Conservation (phyloP, 1,140 invertebrate species). For the Zaprionus kolodkinae region DNA sequence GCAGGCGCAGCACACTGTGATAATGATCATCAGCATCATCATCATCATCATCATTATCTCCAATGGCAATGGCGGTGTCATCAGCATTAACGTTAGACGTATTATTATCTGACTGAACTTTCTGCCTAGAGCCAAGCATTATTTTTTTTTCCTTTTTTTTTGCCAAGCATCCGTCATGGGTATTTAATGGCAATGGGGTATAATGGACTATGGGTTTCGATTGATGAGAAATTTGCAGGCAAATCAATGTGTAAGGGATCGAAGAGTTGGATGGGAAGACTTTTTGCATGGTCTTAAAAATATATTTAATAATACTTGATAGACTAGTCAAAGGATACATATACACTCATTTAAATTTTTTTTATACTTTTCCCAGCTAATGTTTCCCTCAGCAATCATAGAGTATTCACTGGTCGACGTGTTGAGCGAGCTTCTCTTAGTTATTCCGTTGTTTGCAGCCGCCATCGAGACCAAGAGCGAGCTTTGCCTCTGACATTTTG, state of each 20-base stretch:
- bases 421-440: not conserved
- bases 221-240: not conserved
- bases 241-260: not conserved
- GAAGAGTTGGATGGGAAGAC: not conserved
- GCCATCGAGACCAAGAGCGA: not conserved
- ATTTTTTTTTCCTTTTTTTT: constrained; percentile 20
- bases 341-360: not conserved
- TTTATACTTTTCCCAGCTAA: not conserved
- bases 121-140: constrained; percentile 7
- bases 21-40: not conserved
- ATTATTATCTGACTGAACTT: constrained; percentile 56
- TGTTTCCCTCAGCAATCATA: not conserved
- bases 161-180: constrained; percentile 28
- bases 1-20: not conserved
- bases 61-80: constrained; percentile 37
- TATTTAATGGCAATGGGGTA: not conserved
- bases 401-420: not conserved
- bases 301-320: too few species aligned
- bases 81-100: constrained; percentile 64
- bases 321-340: too few species aligned
- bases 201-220: not conserved
- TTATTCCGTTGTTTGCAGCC: not conserved
- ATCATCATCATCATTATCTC: constrained; percentile 37
- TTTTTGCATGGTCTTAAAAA: too few species aligned
- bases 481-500: constrained; percentile 72